phyloP scores from a whole-genome alignment of 2,797 vertebrate genomes.

The Pampus argenteus region DNA sequence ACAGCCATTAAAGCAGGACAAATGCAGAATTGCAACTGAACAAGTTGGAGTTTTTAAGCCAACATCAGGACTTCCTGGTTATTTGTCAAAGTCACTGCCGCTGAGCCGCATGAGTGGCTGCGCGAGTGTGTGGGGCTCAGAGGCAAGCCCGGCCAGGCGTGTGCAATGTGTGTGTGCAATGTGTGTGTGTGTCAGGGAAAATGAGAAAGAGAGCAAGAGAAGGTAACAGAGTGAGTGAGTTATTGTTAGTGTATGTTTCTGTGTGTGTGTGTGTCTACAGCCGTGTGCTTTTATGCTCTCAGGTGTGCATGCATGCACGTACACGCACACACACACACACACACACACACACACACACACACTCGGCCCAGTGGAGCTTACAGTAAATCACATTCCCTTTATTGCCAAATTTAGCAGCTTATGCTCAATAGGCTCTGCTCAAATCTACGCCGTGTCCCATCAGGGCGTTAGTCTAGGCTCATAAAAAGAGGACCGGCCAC shows the following conservation, averaged over 20 bases:
- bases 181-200: constrained; percentile 78
- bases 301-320: constrained; percentile 48
- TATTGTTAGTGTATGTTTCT: constrained; percentile 63
- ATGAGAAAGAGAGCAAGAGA: constrained; percentile 63
- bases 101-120: constrained; percentile 95
- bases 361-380: constrained; percentile 96
- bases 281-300: constrained; percentile 38
- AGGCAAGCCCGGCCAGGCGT: constrained; percentile 82
- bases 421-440: constrained; percentile 95
- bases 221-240: constrained; percentile 74
- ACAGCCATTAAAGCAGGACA: constrained; percentile 98
- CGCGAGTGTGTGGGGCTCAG: constrained; percentile 71
- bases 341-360: no score
- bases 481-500: constrained; percentile 93
- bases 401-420: constrained; percentile 99
- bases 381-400: constrained; percentile 99
- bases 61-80: constrained; percentile 98
- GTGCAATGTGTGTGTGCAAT: constrained; percentile 25
- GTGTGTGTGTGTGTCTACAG: constrained; percentile 49
- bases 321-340: no score
- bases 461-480: constrained; percentile 94
- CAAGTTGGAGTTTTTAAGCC: constrained; percentile 99
- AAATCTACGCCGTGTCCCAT: constrained; percentile 93
- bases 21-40: constrained; percentile 99
- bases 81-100: constrained; percentile 99